These are phyloP conservation scores for Crypturellus tataupa DNA, from an alignment of 2,797 vertebrate species.

Conservation along the genomic window DNA sequence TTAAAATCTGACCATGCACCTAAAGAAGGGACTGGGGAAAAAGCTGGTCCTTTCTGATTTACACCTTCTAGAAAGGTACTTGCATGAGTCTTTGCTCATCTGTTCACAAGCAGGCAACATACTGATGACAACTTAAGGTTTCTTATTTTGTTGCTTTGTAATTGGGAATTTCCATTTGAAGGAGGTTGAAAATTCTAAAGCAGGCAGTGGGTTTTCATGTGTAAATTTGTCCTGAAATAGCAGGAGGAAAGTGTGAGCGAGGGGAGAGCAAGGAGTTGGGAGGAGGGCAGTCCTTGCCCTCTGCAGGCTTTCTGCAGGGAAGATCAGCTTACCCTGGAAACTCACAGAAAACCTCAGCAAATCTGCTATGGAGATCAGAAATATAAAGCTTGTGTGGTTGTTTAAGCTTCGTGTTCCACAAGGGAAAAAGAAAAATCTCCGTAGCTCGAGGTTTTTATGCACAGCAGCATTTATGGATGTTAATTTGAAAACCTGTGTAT, in stretches of 20 bases:
- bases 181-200: background rate
- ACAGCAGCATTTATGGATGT: conserved; percentile 9
- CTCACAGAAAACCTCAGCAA: background rate
- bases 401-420: background rate
- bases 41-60: background rate
- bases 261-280: background rate
- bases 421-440: background rate
- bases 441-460: background rate
- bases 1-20: background rate
- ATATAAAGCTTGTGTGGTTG: background rate
- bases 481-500: background rate
- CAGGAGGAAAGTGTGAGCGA: background rate
- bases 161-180: background rate
- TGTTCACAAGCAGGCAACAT: background rate
- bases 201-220: background rate
- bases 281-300: background rate
- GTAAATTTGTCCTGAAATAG: background rate
- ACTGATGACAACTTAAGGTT: background rate
- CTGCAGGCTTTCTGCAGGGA: background rate
- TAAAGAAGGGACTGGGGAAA: background rate
- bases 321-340: background rate
- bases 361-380: background rate
- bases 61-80: background rate
- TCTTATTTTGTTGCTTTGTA: background rate
- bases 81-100: background rate